These are phyloP conservation scores for Charina bottae DNA, from an alignment of 2,113 vertebrate genomes.

Conservation along the genomic window DNA sequence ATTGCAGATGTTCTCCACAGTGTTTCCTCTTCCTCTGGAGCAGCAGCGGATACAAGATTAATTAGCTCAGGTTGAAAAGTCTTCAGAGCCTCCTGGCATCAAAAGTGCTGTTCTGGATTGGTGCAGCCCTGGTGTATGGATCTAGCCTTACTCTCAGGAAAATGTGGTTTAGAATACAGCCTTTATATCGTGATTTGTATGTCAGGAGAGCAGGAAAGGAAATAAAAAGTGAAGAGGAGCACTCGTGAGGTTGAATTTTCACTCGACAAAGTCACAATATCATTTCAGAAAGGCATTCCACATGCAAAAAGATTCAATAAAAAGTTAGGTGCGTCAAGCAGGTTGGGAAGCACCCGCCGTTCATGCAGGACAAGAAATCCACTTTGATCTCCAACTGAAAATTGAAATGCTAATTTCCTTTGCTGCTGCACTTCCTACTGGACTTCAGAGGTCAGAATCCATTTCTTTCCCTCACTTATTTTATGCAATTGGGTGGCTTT, in stretches of 20 bases:
- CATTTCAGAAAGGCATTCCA: conserved; percentile 54
- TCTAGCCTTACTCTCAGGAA: not conserved
- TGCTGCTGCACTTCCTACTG: conserved; percentile 75
- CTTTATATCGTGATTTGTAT: conserved; percentile 43
- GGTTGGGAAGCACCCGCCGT: conserved; percentile 74
- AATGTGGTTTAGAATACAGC: not conserved
- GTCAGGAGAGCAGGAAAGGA: conserved; percentile 54
- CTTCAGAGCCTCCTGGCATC: not conserved
- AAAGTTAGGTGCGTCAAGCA: conserved; percentile 78
- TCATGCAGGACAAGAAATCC: conserved; percentile 82
- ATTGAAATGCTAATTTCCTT: conserved; percentile 79
- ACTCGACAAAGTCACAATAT: conserved; percentile 72
- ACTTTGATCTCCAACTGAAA: conserved; percentile 82
- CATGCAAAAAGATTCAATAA: conserved; percentile 74
- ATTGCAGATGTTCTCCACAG: no score
- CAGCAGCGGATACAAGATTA: no score
- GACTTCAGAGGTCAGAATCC: conserved; percentile 71
- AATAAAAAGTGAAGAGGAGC: not conserved
- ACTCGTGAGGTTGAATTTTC: conserved; percentile 16
- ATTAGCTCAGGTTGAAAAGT: no score
- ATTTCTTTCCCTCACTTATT: conserved; percentile 62
- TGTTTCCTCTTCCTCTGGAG: no score
- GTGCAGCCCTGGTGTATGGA: not conserved
- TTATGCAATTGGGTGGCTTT: conserved; percentile 73
- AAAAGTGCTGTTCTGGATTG: not conserved